phyloP scores from a whole-genome alignment of 2,888 invertebrate genomes.

The Mongoloraphidia duomilia region DNA sequence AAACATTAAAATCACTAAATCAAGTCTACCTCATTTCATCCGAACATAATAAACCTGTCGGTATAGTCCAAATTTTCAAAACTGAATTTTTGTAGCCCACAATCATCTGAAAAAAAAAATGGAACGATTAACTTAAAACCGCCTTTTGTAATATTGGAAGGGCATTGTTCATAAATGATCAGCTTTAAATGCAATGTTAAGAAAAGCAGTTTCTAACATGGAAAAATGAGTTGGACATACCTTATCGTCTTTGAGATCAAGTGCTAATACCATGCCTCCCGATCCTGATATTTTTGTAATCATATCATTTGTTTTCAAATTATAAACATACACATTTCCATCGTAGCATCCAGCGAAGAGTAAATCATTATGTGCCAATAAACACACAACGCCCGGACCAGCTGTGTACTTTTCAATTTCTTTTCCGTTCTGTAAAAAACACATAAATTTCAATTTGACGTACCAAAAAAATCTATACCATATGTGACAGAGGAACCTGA shows the following conservation, averaged over 20 bases:
- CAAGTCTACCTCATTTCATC: too few relatives aligned
- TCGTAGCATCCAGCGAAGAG: slow-evolving; percentile 63
- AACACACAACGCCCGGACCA: slow-evolving; percentile 58
- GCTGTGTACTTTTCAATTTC: slow-evolving; percentile 42
- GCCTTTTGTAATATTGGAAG: not conserved
- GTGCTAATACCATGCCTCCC: slow-evolving; percentile 54
- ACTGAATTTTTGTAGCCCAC: slow-evolving; percentile 12
- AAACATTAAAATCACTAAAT: too few relatives aligned
- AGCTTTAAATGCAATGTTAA: not conserved
- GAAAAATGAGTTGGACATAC: slow-evolving; percentile 25
- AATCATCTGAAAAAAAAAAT: slow-evolving; percentile 16
- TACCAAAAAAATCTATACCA: slow-evolving; percentile 4
- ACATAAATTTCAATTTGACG: not conserved
- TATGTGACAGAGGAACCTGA: not conserved
- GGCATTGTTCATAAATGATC: not conserved
- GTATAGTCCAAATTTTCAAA: not conserved
- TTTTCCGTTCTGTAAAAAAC: slow-evolving; percentile 43
- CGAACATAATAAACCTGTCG: too few relatives aligned
- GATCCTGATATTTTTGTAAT: slow-evolving; percentile 52
- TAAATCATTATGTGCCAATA: slow-evolving; percentile 46
- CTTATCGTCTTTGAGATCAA: slow-evolving; percentile 50
- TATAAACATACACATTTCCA: slow-evolving; percentile 60
- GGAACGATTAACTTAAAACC: not conserved
- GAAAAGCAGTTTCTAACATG: not conserved
- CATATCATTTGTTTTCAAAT: slow-evolving; percentile 35